These are phyloP conservation scores for Drosophila eohydei DNA, from an alignment of 2,888 invertebrate species.

Conservation along the genomic window DNA sequence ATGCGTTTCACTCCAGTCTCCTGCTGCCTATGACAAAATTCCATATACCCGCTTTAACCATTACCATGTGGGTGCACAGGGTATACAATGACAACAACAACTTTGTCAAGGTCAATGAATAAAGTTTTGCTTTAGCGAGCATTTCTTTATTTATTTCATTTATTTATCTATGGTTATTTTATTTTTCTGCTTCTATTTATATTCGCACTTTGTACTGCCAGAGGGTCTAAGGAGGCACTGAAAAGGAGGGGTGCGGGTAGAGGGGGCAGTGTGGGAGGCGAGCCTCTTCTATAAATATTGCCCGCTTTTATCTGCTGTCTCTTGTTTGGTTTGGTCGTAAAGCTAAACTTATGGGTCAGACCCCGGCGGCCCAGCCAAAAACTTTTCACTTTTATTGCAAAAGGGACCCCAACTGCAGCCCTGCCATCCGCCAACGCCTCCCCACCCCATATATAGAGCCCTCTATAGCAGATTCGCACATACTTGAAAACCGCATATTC, in stretches of 20 bases:
- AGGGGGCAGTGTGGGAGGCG: neutral
- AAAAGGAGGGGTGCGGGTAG: neutral
- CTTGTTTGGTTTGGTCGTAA: conserved; percentile 37
- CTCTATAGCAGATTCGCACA: conserved; percentile 8
- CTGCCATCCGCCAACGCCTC: neutral
- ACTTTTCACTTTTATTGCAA: conserved; percentile 41
- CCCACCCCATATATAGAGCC: neutral
- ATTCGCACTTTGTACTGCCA: conserved; percentile 30
- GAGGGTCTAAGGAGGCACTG: neutral
- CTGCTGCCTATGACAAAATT: neutral
- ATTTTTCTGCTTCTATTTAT: conserved; percentile 35
- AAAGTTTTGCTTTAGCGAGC: conserved; percentile 51
- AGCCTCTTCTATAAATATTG: conserved; percentile 52
- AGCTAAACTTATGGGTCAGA: conserved; percentile 57
- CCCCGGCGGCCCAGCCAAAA: conserved; percentile 30
- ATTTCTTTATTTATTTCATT: conserved; percentile 9
- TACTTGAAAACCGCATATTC: conserved; percentile 31
- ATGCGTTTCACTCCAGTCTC: neutral
- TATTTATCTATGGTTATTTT: conserved; percentile 23
- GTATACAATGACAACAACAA: conserved; percentile 36
- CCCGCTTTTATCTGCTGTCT: conserved; percentile 43
- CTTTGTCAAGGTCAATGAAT: conserved; percentile 67
- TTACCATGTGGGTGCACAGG: conserved; percentile 26
- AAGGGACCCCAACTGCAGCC: conserved; percentile 1
- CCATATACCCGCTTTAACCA: neutral